A percentile compares a stretch with the other conserved stretches of the same genome.
These are phyloP conservation scores for Petrocephalus microphthalmus DNA, from an alignment of 2,113 vertebrate species.

Conservation along the genomic window DNA sequence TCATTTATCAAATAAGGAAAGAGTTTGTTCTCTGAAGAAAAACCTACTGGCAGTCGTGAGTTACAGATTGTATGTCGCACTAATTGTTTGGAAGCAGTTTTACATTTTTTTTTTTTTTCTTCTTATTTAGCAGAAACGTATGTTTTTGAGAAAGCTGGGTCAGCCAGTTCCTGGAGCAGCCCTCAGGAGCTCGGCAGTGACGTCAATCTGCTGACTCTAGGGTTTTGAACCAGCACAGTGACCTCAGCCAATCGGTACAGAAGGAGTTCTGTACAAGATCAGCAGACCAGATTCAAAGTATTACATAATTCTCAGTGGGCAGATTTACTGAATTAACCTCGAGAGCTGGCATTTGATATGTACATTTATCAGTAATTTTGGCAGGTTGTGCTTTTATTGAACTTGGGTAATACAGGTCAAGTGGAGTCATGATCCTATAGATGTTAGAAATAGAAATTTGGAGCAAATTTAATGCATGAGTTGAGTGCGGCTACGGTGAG, in stretches of 20 bases:
- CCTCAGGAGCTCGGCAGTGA: not conserved
- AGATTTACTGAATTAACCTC: not conserved
- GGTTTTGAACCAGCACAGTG: not conserved
- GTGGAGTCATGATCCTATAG: not conserved
- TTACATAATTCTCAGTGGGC: not conserved
- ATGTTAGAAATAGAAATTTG: not conserved
- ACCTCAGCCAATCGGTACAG: not conserved
- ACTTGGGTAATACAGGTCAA: not conserved
- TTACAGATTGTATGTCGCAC: too few species aligned
- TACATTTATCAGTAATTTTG: not conserved
- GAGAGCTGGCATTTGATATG: not conserved
- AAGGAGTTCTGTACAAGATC: not conserved
- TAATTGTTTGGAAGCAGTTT: too few species aligned
- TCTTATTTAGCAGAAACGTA: too few species aligned
- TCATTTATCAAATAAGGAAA: too few species aligned
- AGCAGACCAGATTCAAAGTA: not conserved
- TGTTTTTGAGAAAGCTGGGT: not conserved
- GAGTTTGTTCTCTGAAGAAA: too few species aligned
- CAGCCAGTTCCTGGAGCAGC: too few species aligned
- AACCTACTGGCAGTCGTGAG: too few species aligned
- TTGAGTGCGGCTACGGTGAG: not conserved
- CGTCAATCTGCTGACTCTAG: not conserved
- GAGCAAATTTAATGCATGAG: not conserved
- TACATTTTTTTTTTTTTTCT: too few species aligned
- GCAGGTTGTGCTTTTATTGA: not conserved